Evolutionary conservation across 1,140 invertebrate genomes (phyloP).

Genomic region (Atopsyche davidsoni): DNA sequence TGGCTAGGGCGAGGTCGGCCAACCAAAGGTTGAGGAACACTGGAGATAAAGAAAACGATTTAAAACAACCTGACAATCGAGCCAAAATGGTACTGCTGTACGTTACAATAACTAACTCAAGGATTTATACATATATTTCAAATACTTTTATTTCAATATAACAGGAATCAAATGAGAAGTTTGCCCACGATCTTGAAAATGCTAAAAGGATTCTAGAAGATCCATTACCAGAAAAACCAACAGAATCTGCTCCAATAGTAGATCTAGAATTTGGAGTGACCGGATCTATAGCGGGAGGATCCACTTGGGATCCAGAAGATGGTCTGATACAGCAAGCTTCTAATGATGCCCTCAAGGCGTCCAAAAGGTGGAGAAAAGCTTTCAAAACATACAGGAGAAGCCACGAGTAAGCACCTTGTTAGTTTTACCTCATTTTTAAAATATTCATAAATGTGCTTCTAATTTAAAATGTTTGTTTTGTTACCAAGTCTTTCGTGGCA

Average conservation of each 20-base stretch:
- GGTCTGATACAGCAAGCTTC: slow-evolving; percentile 14
- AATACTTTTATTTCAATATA: too few relatives aligned
- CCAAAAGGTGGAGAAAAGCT: slow-evolving; percentile 26
- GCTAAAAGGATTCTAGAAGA: slow-evolving; percentile 19
- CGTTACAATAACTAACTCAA: too few relatives aligned
- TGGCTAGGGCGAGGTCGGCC: slow-evolving; percentile 19
- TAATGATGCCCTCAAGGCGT: slow-evolving; percentile 14
- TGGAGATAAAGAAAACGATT: too few relatives aligned
- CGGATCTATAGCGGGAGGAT: slow-evolving; percentile 5
- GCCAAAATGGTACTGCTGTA: too few relatives aligned
- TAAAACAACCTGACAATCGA: too few relatives aligned
- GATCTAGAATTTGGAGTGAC: slow-evolving; percentile 26
- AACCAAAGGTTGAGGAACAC: slow-evolving; percentile 4
- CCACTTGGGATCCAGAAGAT: slow-evolving; percentile 6
- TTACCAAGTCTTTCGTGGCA: too few relatives aligned
- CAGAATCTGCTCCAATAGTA: slow-evolving; percentile 21
- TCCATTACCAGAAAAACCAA: slow-evolving; percentile 23
- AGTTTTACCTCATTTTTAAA: not conserved
- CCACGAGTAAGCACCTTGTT: slow-evolving; percentile 7
- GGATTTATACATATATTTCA: too few relatives aligned
- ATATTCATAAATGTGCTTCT: too few relatives aligned
- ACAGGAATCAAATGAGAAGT: not conserved
- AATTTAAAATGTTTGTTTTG: too few relatives aligned
- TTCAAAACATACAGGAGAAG: slow-evolving; percentile 26
- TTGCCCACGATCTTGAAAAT: slow-evolving; percentile 9